Evolutionary conservation across 1,140 invertebrate species (phyloP).

Genomic region (Trichonephila clavipes): DNA sequence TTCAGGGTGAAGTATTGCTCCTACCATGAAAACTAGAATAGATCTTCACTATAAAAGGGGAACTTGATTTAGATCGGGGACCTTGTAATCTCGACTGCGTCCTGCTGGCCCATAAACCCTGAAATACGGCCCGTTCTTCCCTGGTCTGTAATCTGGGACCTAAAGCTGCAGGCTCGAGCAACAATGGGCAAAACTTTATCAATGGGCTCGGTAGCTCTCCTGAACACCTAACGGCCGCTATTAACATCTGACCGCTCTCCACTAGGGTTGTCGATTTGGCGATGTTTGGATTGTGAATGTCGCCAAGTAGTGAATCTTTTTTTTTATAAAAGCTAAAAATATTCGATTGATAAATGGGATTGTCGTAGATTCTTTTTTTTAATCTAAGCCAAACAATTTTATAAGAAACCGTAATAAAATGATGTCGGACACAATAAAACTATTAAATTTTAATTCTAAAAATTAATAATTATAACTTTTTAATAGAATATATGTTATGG

Average conservation of each 20-base stretch:
- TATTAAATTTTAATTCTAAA: no score
- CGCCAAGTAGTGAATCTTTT: not conserved
- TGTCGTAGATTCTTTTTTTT: no score
- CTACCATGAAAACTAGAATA: not conserved
- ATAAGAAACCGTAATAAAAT: no score
- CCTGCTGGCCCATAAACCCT: slow-evolving; percentile 60
- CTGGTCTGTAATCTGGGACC: slow-evolving; percentile 47
- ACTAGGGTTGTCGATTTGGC: slow-evolving; percentile 31
- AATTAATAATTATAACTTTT: no score
- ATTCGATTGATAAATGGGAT: no score
- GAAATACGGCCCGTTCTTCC: slow-evolving; percentile 54
- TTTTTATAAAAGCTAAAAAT: no score
- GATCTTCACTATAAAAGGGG: not conserved
- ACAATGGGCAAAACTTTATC: slow-evolving; percentile 64
- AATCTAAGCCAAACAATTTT: no score
- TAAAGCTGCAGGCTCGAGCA: not conserved
- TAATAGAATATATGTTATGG: no score
- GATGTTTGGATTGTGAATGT: not conserved
- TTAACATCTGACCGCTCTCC: slow-evolving; percentile 54
- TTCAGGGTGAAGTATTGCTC: not conserved
- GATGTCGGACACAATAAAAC: no score
- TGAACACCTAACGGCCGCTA: slow-evolving; percentile 49
- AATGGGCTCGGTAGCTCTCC: slow-evolving; percentile 39
- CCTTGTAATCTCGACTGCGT: slow-evolving; percentile 39
- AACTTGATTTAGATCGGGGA: slow-evolving; percentile 42